Conservation (phyloP, 2,797 vertebrate genomes). For the Alectoris magna region DNA sequence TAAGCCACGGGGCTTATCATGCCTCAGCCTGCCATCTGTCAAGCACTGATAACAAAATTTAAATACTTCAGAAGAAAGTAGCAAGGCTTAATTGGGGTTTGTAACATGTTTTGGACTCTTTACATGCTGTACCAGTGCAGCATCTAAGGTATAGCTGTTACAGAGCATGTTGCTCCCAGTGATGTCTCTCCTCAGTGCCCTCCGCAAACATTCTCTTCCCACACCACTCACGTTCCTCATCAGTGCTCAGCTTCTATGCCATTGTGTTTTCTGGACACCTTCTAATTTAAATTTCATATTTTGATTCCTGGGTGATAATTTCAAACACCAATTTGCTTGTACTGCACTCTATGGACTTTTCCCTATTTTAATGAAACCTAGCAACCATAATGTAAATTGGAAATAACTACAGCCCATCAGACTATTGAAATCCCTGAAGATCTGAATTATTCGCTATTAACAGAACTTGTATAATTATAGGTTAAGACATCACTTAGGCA, state of each 20-base stretch:
- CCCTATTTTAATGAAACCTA: conserved; percentile 69
- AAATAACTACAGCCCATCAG: conserved; percentile 64
- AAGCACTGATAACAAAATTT: conserved; percentile 41
- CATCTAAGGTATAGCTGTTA: background rate
- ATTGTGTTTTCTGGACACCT: conserved; percentile 60
- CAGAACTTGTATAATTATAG: conserved; percentile 75
- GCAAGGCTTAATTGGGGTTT: conserved; percentile 12
- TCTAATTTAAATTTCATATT: conserved; percentile 67
- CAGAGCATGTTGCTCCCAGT: rapidly evolving
- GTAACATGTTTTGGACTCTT: background rate
- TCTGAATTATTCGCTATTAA: conserved; percentile 73
- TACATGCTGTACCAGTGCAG: background rate
- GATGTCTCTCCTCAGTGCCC: background rate
- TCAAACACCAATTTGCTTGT: conserved; percentile 62
- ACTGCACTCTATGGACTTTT: conserved; percentile 11
- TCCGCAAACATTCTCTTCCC: background rate
- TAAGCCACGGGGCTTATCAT: background rate
- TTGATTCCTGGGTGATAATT: conserved; percentile 63
- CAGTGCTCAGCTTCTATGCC: background rate
- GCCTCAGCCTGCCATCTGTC: conserved; percentile 45
- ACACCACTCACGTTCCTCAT: background rate
- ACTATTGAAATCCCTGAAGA: conserved; percentile 58
- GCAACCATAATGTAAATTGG: conserved; percentile 66
- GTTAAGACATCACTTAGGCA: conserved; percentile 70
- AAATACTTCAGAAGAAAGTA: conserved; percentile 7